Conservation (phyloP, 2,888 invertebrate species). For the Latheticus oryzae region DNA sequence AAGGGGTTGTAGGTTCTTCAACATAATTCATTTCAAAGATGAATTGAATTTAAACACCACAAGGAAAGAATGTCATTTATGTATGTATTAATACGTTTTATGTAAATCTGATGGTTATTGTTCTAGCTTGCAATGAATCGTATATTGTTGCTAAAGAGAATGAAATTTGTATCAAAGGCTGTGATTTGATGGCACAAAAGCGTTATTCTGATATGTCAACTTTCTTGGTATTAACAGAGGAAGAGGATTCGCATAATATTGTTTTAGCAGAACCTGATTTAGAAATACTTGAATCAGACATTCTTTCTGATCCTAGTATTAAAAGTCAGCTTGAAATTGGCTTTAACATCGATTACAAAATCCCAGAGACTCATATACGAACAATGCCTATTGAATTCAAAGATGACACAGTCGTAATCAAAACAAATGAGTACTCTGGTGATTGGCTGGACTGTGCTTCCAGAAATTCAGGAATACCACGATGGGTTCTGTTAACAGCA, state of each 20-base stretch:
- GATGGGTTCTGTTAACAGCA: conserved; percentile 64
- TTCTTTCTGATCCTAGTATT: conserved; percentile 61
- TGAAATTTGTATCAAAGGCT: conserved; percentile 54
- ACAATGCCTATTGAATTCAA: conserved; percentile 60
- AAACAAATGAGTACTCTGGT: conserved; percentile 43
- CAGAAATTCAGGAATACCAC: conserved; percentile 67
- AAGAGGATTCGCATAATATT: conserved; percentile 48
- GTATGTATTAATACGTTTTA: conserved; percentile 50
- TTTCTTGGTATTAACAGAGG: conserved; percentile 44
- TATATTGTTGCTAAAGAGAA: conserved; percentile 49
- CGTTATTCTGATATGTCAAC: conserved; percentile 49
- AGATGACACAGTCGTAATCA: conserved; percentile 23
- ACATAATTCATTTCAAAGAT: conserved; percentile 56
- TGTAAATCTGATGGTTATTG: conserved; percentile 16
- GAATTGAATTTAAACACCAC: conserved; percentile 55
- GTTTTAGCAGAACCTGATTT: conserved; percentile 56
- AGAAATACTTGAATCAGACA: conserved; percentile 57
- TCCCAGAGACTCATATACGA: conserved; percentile 61
- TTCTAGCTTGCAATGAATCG: conserved; percentile 57
- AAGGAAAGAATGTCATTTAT: conserved; percentile 56
- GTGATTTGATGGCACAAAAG: conserved; percentile 55
- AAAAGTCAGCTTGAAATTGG: conserved; percentile 58
- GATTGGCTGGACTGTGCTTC: conserved; percentile 64
- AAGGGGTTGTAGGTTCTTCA: conserved; percentile 59
- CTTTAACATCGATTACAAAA: conserved; percentile 59